phyloP scores from a whole-genome alignment of 2,888 invertebrate genomes.

The Andricus quercusramuli region DNA sequence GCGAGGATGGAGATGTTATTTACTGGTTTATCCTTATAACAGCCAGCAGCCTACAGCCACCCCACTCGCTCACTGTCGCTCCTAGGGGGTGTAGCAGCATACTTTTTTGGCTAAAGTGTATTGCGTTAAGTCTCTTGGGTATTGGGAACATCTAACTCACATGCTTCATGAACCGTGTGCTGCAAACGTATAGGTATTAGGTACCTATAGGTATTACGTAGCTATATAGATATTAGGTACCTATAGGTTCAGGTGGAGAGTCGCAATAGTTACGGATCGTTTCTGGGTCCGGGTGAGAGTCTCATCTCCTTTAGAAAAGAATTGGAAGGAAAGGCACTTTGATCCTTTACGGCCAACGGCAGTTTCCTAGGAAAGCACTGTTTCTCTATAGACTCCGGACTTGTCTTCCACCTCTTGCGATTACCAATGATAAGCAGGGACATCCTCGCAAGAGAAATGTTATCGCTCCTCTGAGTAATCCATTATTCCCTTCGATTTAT shows the following conservation, averaged over 20 bases:
- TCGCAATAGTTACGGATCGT: conserved; percentile 59
- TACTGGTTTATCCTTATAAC: conserved; percentile 51
- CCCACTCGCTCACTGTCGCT: conserved; percentile 34
- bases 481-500: conserved; percentile 25
- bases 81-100: conserved; percentile 12
- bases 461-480: conserved; percentile 36
- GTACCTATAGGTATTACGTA: background rate
- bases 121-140: conserved; percentile 57
- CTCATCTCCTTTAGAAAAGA: conserved; percentile 42
- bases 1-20: conserved; percentile 52
- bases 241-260: conserved; percentile 56
- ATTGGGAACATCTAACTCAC: conserved; percentile 51
- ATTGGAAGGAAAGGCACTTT: conserved; percentile 42
- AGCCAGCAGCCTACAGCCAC: conserved; percentile 42
- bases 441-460: conserved; percentile 27
- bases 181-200: conserved; percentile 47
- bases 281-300: conserved; percentile 42
- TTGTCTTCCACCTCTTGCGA: conserved; percentile 35
- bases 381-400: conserved; percentile 21
- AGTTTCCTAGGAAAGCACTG: conserved; percentile 33
- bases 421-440: conserved; percentile 40
- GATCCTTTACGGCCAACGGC: conserved; percentile 46
- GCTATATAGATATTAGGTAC: conserved; percentile 28
- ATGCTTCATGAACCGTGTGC: conserved; percentile 42
- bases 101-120: conserved; percentile 60